Percentiles rank a stretch among this genome's conserved stretches.
Conservation (phyloP, 2,797 vertebrate genomes). For the Lacerta viridis region DNA sequence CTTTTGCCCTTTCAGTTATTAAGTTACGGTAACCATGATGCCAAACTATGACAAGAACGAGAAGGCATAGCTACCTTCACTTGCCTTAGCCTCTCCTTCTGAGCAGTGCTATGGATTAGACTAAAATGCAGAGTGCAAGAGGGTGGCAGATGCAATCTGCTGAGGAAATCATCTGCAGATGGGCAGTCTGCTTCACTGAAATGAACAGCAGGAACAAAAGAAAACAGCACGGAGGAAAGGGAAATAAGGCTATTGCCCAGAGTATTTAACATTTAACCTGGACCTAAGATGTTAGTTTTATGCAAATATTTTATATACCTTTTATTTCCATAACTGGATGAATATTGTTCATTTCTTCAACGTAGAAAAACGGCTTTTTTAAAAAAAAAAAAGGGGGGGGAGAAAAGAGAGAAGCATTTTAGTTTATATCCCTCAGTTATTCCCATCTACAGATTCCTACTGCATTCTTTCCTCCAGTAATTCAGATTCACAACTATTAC, state of each 20-base stretch:
- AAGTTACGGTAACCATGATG: too few relatives aligned
- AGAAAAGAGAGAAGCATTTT: background rate
- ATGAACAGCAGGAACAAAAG: background rate
- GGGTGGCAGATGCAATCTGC: background rate
- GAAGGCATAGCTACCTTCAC: too few relatives aligned
- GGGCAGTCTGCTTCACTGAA: background rate
- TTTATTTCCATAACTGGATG: slow-evolving; percentile 24
- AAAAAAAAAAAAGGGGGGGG: background rate
- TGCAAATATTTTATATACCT: slow-evolving; percentile 26
- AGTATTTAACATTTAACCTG: background rate
- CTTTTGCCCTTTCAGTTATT: too few relatives aligned
- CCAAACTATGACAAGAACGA: too few relatives aligned
- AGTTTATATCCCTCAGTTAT: background rate
- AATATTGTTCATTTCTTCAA: background rate
- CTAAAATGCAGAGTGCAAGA: background rate
- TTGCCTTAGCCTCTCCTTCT: too few relatives aligned
- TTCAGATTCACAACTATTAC: background rate
- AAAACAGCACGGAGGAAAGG: background rate
- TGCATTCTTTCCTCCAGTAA: background rate
- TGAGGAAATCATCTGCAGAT: background rate
- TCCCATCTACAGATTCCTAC: background rate
- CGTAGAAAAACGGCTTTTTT: background rate
- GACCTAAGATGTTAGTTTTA: background rate
- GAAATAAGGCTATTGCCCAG: background rate
- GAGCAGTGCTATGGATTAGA: too few relatives aligned